Percentiles rank a stretch among this genome's conserved stretches.
phyloP scores from a whole-genome alignment of 2,113 vertebrate species.

The Dicentrarchus labrax region DNA sequence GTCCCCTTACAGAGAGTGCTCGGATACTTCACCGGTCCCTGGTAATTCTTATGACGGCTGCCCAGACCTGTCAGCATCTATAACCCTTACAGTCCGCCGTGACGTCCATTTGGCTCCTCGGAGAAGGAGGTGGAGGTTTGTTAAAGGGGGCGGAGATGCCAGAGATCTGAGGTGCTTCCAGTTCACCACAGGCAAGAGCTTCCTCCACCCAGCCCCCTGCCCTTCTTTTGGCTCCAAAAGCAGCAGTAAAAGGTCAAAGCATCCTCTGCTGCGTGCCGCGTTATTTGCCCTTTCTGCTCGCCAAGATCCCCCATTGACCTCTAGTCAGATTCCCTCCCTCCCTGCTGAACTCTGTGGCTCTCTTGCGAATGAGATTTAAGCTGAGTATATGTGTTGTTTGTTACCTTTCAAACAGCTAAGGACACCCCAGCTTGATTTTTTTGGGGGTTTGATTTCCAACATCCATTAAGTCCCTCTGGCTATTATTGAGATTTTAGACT shows the following conservation, averaged over 20 bases:
- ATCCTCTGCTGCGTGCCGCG: constrained; percentile 52
- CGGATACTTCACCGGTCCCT: not conserved
- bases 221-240: constrained; percentile 60
- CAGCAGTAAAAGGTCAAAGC: constrained; percentile 73
- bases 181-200: constrained; percentile 46
- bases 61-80: constrained; percentile 30
- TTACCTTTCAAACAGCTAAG: constrained; percentile 4
- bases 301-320: constrained; percentile 72
- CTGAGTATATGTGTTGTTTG: not conserved
- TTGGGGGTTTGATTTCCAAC: constrained; percentile 19
- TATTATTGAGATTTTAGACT: constrained; percentile 26
- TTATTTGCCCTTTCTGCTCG: constrained; percentile 70
- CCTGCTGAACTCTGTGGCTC: not conserved
- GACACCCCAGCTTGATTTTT: not conserved
- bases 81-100: constrained; percentile 18
- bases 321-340: constrained; percentile 38
- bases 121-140: constrained; percentile 20
- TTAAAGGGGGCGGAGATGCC: constrained; percentile 18
- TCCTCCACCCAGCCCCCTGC: constrained; percentile 52
- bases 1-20: not conserved
- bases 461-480: constrained; percentile 19
- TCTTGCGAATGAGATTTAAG: constrained; percentile 36
- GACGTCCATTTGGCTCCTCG: constrained; percentile 19
- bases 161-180: constrained; percentile 48
- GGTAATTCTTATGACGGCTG: constrained; percentile 39